A percentile compares a stretch with the other conserved stretches of the same genome.
phyloP scores from a whole-genome alignment of 2,113 vertebrate genomes.

The Rhombomys opimus region DNA sequence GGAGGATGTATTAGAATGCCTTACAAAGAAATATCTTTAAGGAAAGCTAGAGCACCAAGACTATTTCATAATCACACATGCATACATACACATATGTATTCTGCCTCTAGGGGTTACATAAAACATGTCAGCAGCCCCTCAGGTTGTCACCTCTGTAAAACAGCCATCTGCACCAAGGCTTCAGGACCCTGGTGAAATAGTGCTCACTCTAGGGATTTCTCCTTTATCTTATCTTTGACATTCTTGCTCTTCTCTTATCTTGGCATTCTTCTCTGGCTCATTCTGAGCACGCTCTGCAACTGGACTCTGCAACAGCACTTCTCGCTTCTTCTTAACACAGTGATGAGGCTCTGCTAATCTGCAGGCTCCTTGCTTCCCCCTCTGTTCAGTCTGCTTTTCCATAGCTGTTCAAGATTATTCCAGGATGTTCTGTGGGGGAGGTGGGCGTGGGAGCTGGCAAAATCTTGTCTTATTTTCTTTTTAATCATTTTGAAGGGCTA shows the following conservation, averaged over 20 bases:
- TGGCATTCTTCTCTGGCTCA: background rate
- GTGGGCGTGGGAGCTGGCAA: background rate
- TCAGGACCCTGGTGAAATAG: background rate
- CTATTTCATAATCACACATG: background rate
- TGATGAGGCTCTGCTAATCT: background rate
- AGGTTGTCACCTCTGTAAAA: background rate
- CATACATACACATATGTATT: background rate
- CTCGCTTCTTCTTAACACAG: background rate
- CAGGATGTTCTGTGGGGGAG: background rate
- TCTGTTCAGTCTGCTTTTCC: background rate
- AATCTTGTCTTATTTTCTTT: slow-evolving; percentile 9
- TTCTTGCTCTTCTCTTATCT: background rate
- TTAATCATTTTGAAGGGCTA: slow-evolving; percentile 43
- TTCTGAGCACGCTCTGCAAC: background rate
- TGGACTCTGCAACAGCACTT: background rate
- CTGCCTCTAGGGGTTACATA: background rate
- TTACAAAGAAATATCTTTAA: slow-evolving; percentile 11
- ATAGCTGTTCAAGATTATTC: background rate
- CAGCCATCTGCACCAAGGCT: background rate
- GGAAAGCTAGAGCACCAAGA: background rate
- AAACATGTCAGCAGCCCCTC: background rate
- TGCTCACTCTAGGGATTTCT: background rate
- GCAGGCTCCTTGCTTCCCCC: background rate
- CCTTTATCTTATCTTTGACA: background rate
- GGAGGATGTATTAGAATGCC: background rate